A percentile compares a stretch with the other conserved stretches of the same genome.
Evolutionary conservation across 2,113 vertebrate species (phyloP).

Genomic region (Colaptes auratus): DNA sequence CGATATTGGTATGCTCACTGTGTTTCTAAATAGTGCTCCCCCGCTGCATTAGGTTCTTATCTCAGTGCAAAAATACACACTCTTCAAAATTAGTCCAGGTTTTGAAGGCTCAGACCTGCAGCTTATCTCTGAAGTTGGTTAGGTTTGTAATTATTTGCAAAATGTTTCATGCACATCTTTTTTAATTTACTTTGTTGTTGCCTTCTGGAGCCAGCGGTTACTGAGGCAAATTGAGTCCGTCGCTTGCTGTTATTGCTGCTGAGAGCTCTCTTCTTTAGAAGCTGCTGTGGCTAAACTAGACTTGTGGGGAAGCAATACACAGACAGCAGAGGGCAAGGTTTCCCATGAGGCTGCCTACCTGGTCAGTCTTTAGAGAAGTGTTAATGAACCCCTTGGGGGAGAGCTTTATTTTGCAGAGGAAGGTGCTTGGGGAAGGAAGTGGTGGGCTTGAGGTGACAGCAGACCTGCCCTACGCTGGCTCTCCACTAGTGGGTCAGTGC

Average conservation of each 20-base stretch:
- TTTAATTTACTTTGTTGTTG: slow-evolving; percentile 39
- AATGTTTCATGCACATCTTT: slow-evolving; percentile 6
- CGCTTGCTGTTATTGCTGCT: not conserved
- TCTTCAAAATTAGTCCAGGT: slow-evolving; percentile 20
- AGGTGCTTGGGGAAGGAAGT: not conserved
- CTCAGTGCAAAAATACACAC: slow-evolving; percentile 15
- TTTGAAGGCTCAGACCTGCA: slow-evolving; percentile 16
- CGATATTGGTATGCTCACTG: not conserved
- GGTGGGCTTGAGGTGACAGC: not conserved
- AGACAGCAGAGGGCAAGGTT: not conserved
- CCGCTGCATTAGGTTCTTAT: slow-evolving; percentile 26
- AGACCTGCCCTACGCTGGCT: not conserved
- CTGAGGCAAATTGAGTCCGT: not conserved
- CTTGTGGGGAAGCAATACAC: not conserved
- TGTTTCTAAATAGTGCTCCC: slow-evolving; percentile 41
- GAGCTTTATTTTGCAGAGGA: not conserved
- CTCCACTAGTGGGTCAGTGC: not conserved
- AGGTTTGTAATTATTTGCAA: slow-evolving; percentile 44
- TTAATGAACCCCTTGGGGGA: not conserved
- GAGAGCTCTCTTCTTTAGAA: not conserved
- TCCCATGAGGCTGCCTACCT: not conserved
- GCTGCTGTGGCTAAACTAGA: not conserved
- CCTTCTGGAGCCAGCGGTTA: not conserved
- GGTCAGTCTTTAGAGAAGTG: not conserved
- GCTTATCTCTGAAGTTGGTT: not conserved